Base-by-base conservation (phyloP, 2,888 invertebrate species). In the Sminthurinus aureus region DNA sequence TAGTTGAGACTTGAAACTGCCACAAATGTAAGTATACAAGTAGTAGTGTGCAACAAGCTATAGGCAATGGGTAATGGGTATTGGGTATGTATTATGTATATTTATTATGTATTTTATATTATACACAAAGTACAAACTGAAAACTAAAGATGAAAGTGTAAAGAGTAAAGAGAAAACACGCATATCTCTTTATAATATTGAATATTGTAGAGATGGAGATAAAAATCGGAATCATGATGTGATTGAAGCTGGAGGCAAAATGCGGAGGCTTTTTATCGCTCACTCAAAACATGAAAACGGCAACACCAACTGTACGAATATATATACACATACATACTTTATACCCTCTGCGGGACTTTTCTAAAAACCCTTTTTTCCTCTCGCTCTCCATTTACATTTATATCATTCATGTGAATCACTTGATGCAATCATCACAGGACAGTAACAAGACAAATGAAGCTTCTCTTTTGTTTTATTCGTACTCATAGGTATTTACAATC, bases 201-300 rank as follows among this genome's bases (percentile, higher is more conserved):
- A 22, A 71, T 75, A 38, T 18, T 75, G 75, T 26, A 75, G 26
- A 51, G 76, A 76, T 76, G 12, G n/a, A n/a, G 76, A 76, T 76
- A 76, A 76, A 51, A 9, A 75, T 75, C 75, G 24, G 26, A 76
- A 1, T n/a, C 51, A 52, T 50, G 52, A 51, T 3, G 76, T 20
- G 76, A 52, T 52, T 76, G 76, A 51, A 51, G 76, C 51, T 76
- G 76, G 76, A 51, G 76, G 76, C 76, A 13, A 76, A 20, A 51
- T 51, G 52, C 11, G 50, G 11, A 13, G 58, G 26, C 52, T n/a
- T 38, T 12, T 50, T 76, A 38, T 76, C 76, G 18, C 51, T 8
- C 4, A 12, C 76, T 76, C 52, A 4, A 20, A 51, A 51, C 76
- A 51, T 76, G 51, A 52, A 50, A 52, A 12, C 2, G 51, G 20